Evolutionary conservation across 2,797 vertebrate genomes (phyloP).

Genomic region (Tadarida brasiliensis): DNA sequence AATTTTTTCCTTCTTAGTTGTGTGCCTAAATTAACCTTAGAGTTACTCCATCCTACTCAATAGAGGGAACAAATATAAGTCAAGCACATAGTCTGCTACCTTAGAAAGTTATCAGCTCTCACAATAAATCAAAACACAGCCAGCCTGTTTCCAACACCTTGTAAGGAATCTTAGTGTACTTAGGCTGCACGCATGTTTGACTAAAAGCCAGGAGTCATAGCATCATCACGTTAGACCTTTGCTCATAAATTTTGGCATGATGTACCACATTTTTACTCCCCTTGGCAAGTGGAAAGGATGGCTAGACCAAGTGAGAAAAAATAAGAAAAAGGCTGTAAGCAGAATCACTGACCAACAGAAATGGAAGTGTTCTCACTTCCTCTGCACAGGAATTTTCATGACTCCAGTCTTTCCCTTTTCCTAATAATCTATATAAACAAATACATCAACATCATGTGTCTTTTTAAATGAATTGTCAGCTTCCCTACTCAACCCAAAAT

Average conservation of each 20-base stretch:
- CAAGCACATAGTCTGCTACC: neutral
- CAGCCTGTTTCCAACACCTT: neutral
- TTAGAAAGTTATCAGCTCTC: slow-evolving; percentile 18
- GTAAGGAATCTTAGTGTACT: neutral
- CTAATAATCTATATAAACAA: slow-evolving; percentile 18
- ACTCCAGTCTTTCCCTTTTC: neutral
- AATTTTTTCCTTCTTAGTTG: slow-evolving; percentile 21
- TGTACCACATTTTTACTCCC: neutral
- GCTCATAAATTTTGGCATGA: neutral
- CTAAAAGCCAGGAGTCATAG: neutral
- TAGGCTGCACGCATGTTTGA: neutral
- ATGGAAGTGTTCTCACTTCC: slow-evolving; percentile 4
- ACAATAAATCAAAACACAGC: neutral
- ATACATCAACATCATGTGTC: neutral
- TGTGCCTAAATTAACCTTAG: neutral
- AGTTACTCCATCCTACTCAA: neutral
- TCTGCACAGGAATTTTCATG: neutral
- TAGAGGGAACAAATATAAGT: neutral
- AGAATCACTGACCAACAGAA: neutral
- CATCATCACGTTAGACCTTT: neutral
- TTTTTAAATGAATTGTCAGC: slow-evolving; percentile 9
- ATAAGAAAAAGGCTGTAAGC: neutral
- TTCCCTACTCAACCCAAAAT: neutral
- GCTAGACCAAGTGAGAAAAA: neutral
- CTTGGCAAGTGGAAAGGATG: neutral